Conservation (phyloP, 2,113 vertebrate genomes). For the Orthonyx spaldingii region DNA sequence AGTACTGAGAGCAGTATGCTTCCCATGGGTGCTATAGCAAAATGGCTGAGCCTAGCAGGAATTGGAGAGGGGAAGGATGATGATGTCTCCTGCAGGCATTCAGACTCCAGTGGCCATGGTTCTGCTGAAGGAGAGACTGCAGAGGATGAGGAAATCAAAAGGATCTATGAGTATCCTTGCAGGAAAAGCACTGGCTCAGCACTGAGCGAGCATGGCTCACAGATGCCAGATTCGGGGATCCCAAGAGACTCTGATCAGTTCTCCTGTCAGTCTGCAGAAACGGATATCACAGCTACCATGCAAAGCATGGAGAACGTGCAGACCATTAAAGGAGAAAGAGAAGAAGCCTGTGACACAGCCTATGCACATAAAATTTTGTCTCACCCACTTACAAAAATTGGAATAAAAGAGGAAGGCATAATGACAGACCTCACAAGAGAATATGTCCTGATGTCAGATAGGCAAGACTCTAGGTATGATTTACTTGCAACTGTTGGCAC, state of each 20-base stretch:
- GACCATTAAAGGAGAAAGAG: slow-evolving; percentile 68
- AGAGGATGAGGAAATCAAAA: slow-evolving; percentile 89
- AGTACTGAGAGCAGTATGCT: background rate
- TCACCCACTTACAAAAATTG: slow-evolving; percentile 5
- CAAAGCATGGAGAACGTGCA: slow-evolving; percentile 70
- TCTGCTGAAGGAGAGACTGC: slow-evolving; percentile 85
- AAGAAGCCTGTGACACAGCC: slow-evolving; percentile 38
- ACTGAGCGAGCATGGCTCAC: slow-evolving; percentile 24
- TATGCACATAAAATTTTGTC: slow-evolving; percentile 35
- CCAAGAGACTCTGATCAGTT: slow-evolving; percentile 76
- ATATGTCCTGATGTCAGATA: slow-evolving; percentile 46
- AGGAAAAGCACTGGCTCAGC: slow-evolving; percentile 56
- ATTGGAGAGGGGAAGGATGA: slow-evolving; percentile 61
- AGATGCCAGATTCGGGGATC: slow-evolving; percentile 74
- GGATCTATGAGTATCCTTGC: slow-evolving; percentile 79
- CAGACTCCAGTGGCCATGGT: slow-evolving; percentile 79
- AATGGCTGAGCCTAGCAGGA: slow-evolving; percentile 67
- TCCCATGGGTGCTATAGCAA: slow-evolving; percentile 52
- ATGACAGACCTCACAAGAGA: slow-evolving; percentile 63
- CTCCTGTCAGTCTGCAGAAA: slow-evolving; percentile 77
- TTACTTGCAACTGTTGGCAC: slow-evolving; percentile 61
- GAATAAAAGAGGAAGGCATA: slow-evolving; percentile 53
- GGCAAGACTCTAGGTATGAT: slow-evolving; percentile 38
- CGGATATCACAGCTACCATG: background rate
- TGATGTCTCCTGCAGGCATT: slow-evolving; percentile 62